Conservation (phyloP, 2,113 vertebrate genomes). For the Sinocyclocheilus anophthalmus region DNA sequence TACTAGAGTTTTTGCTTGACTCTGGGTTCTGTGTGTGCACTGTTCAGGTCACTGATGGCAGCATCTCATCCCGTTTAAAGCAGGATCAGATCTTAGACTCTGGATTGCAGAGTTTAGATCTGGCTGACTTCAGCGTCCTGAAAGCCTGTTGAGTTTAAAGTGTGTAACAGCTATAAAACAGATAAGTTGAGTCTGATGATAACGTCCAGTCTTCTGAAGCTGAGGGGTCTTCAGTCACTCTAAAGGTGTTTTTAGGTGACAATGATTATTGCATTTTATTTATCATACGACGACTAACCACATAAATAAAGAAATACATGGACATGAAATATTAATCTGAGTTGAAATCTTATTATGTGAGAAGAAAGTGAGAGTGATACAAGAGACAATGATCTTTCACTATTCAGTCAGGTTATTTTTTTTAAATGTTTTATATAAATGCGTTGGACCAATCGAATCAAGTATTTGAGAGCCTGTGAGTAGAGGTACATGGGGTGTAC, state of each 20-base stretch:
- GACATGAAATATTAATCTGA: background rate
- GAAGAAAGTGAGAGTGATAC: background rate
- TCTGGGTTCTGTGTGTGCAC: background rate
- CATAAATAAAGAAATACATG: background rate
- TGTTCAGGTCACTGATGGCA: background rate
- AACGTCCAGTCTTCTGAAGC: background rate
- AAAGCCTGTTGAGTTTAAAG: background rate
- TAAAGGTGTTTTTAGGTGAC: background rate
- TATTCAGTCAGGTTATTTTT: too few relatives aligned
- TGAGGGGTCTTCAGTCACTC: background rate
- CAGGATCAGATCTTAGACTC: conserved; percentile 59
- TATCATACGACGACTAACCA: background rate
- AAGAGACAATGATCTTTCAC: too few relatives aligned
- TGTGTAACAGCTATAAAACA: background rate
- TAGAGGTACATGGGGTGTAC: too few relatives aligned
- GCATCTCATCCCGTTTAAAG: conserved; percentile 35
- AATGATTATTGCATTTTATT: background rate
- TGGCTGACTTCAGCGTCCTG: background rate
- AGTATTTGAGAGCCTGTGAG: too few relatives aligned
- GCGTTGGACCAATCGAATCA: background rate
- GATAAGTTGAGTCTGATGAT: background rate
- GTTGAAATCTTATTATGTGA: background rate
- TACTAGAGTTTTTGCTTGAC: background rate
- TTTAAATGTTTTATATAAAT: too few relatives aligned
- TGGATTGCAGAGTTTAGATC: background rate